Evolutionary conservation across 2,797 vertebrate species (phyloP).

Genomic region (Helicolenus hilgendorfi): DNA sequence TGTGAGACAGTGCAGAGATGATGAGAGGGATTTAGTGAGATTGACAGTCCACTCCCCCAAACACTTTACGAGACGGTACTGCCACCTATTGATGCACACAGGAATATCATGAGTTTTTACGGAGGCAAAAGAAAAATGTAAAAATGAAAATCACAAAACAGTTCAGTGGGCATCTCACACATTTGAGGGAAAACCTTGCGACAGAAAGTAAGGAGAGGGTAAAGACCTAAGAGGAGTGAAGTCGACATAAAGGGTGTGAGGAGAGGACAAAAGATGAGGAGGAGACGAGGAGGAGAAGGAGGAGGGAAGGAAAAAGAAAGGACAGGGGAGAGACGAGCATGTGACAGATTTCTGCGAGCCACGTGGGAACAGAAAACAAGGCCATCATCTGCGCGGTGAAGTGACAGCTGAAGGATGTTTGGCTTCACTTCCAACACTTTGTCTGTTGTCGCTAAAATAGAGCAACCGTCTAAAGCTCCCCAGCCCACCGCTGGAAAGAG

Average conservation of each 20-base stretch:
- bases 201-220: neutral
- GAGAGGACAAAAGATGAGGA: neutral
- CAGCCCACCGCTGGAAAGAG: constrained; percentile 36
- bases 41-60: neutral
- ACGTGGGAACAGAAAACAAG: constrained; percentile 45
- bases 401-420: constrained; percentile 68
- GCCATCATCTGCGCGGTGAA: constrained; percentile 36
- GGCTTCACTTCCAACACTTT: constrained; percentile 62
- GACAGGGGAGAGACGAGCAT: neutral
- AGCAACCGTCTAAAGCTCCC: constrained; percentile 33
- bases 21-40: neutral
- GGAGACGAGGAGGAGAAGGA: neutral
- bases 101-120: neutral
- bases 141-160: neutral
- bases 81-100: neutral
- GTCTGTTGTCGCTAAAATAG: constrained; percentile 48
- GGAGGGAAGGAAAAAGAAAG: neutral
- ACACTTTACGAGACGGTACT: neutral
- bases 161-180: neutral
- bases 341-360: constrained; percentile 27
- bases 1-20: neutral
- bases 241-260: neutral
- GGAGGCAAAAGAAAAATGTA: neutral
- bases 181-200: neutral
- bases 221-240: neutral